Base-by-base conservation (phyloP, 2,888 invertebrate genomes). In the Ophion obscuratus region DNA sequence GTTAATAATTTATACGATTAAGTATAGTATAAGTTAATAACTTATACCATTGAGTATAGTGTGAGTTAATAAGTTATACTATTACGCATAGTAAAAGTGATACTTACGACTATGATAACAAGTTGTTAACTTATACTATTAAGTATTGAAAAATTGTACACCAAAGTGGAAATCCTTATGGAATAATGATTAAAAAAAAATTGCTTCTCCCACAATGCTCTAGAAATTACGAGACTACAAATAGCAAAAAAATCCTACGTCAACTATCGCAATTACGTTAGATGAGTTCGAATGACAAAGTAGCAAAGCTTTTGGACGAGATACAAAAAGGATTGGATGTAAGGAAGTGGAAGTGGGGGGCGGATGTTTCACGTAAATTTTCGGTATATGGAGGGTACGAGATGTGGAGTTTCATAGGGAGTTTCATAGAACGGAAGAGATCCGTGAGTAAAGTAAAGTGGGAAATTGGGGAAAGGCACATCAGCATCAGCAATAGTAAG, bases 361-460 rank as follows among this genome's bases (percentile, higher is more conserved):
- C 53, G 64, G 36, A 79, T 76, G 80, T 84, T 86, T 78, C 57
- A 66, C 84, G 61, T 17, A 40, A 68, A 83, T 83, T 86, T 83
- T 77, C 80, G 57, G 17, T 53, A 62, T 67, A 68, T 64, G 44
- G 61, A 76, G 64, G 57, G 64, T 74, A 70, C 67, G 53, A 44
- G 67, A 76, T 66, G 75, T 11, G 57, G 47, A 79, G 74, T 76
- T 80, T 79, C 76, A 74, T 80, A 70, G 77, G 77, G 77, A 75
- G 31, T 31, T 31, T 31, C 31, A 31, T 31, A 31, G 68, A 82
- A 83, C 77, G 85, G 85, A 86, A 87, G 82, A 85, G 86, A 88
- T 88, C 68, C 77, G 64, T 75, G 74, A 66, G 36, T 81, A 75
- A 84, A 85, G 87, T 68, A 75, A 68, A 80, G 78, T 62, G 76